A percentile compares a stretch with the other conserved stretches of the same genome.
Conservation (phyloP, 2,888 invertebrate species). For the Caenorhabditis panamensis region DNA sequence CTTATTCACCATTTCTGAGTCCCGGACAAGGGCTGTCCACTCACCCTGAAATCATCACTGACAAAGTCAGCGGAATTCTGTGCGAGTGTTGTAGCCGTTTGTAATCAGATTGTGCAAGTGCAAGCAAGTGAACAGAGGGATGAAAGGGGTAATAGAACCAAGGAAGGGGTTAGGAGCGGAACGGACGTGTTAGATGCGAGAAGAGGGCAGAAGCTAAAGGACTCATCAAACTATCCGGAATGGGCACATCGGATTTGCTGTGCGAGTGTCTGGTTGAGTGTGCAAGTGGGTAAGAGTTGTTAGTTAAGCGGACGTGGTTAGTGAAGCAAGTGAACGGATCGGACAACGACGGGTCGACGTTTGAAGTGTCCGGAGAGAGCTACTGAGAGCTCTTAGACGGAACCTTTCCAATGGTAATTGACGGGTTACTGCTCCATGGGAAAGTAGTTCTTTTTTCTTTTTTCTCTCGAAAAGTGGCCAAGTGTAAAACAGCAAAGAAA, state of each 20-base stretch:
- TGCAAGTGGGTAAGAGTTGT: conserved; percentile 17
- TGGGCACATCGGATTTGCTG: neutral
- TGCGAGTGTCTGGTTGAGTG: conserved; percentile 29
- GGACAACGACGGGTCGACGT: neutral
- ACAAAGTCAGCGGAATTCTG: conserved; percentile 8
- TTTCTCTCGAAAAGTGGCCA: neutral
- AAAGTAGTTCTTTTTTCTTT: conserved; percentile 12
- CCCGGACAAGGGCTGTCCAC: neutral
- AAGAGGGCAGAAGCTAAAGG: conserved; percentile 32
- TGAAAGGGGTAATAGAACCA: conserved; percentile 2
- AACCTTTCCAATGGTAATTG: conserved; percentile 33
- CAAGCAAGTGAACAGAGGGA: conserved; percentile 46
- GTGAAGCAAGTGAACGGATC: conserved; percentile 15
- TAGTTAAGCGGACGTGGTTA: conserved; percentile 27
- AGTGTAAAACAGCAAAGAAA: no score
- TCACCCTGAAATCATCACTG: conserved; percentile 22
- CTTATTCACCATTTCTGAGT: conserved; percentile 6
- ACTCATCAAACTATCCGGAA: neutral
- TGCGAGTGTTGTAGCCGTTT: conserved; percentile 26
- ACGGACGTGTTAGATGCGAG: conserved; percentile 29
- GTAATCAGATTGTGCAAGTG: conserved; percentile 38
- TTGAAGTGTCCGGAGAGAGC: conserved; percentile 11
- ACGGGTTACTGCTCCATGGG: conserved; percentile 30
- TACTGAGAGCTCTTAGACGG: conserved; percentile 7
- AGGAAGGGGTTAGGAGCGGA: conserved; percentile 20